These are phyloP conservation scores for Melopsittacus undulatus DNA, from an alignment of 2,797 vertebrate genomes.

Conservation along the genomic window DNA sequence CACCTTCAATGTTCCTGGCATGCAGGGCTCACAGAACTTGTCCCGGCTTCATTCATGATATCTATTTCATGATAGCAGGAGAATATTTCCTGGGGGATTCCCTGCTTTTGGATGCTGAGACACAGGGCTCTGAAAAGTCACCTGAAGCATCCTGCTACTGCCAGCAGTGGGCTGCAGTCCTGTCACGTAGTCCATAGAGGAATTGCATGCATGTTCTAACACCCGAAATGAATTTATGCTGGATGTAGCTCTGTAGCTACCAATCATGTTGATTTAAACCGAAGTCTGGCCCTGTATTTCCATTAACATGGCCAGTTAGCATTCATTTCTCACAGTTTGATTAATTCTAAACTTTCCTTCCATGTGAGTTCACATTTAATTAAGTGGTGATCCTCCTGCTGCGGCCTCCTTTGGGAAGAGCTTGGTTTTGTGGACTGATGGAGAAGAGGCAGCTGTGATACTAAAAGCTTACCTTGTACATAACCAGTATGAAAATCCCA, in stretches of 20 bases:
- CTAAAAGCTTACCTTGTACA: neutral
- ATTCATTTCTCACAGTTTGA: neutral
- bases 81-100: neutral
- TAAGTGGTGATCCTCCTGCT: neutral
- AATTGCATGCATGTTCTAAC: neutral
- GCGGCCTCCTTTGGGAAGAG: neutral
- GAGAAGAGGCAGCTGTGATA: neutral
- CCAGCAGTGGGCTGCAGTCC: neutral
- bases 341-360: slow-evolving; percentile 3
- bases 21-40: neutral
- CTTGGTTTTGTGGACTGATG: neutral
- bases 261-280: neutral
- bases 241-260: neutral
- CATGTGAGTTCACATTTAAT: neutral
- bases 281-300: neutral
- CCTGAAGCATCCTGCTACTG: neutral
- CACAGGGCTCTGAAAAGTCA: neutral
- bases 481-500: neutral
- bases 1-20: neutral
- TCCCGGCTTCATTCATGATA: neutral
- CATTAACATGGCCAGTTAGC: neutral
- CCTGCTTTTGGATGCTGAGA: neutral
- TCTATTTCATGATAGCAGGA: neutral
- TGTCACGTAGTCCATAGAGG: neutral
- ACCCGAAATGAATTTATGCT: neutral